Conservation (phyloP, 92 coral and sea anemone species). For the Hydrozoanthus gracilis region DNA sequence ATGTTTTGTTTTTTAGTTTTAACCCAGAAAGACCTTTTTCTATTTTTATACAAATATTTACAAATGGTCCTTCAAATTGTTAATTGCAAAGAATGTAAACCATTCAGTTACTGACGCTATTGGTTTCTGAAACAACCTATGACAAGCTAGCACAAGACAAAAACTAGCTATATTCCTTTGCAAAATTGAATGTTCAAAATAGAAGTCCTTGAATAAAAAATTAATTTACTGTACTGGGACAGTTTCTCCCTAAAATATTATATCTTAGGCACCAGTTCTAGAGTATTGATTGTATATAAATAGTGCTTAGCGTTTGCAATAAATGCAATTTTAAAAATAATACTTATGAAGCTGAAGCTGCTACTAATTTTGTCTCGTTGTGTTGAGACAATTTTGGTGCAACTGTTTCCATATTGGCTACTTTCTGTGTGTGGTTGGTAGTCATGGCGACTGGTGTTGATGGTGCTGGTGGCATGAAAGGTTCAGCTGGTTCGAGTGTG, state of each 20-base stretch:
- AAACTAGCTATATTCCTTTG: neutral
- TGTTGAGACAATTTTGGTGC: slow-evolving; percentile 57
- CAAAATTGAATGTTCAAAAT: slow-evolving; percentile 17
- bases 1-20: neutral
- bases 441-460: slow-evolving; percentile 64
- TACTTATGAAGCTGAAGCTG: slow-evolving; percentile 73
- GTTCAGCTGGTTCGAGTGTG: slow-evolving; percentile 77
- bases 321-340: neutral
- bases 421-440: slow-evolving; percentile 76
- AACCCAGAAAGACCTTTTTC: slow-evolving; percentile 37
- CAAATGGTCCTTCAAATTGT: slow-evolving; percentile 27
- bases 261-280: neutral
- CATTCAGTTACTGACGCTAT: neutral
- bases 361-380: slow-evolving; percentile 65
- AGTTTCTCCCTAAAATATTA: slow-evolving; percentile 34
- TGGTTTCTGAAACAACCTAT: slow-evolving; percentile 1
- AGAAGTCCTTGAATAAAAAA: slow-evolving; percentile 17
- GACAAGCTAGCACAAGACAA: neutral
- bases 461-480: slow-evolving; percentile 77
- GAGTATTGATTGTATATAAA: slow-evolving; percentile 5
- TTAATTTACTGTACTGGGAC: neutral
- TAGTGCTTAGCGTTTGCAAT: slow-evolving; percentile 21
- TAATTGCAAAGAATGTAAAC: slow-evolving; percentile 3
- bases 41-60: slow-evolving; percentile 46
- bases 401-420: slow-evolving; percentile 78